Evolutionary conservation across 1,140 invertebrate species (phyloP), one percentile per base, ranked within the genome.

Genomic region (Leptinotarsa undecemlineata): DNA sequence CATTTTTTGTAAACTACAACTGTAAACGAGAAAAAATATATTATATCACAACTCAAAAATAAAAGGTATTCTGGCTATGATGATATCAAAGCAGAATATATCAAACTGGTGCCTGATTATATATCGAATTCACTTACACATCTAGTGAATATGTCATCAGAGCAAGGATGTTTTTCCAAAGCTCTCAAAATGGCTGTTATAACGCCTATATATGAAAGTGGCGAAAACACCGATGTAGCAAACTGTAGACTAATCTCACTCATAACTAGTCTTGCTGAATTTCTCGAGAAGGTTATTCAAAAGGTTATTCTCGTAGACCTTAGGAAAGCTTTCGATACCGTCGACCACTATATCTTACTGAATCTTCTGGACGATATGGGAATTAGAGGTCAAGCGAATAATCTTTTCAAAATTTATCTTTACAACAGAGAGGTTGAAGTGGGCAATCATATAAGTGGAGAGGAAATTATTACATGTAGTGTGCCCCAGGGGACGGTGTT

Each of bases 191-290:
- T 47, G 33, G 1, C 67, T 68, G 67, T 68, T 42, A 48, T 68
- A 33, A 68, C 26, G 19, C 67, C 67, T 13, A 68, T 68, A 68
- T 68, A 68, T 68, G 47, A 68, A 20, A 68, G 47, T 17, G 67
- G 67, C 3, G 4, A 68, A n/a, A 68, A 68, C 48, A n/a, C 33
- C 17, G 26, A 68, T 68, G 33, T 48, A 48, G 67, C 26, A 47
- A 47, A 68, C 19, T 68, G 48, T 47, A 68, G 67, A 47, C 47
- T 47, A 48, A 68, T 68, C 17, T 68, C 47, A 47, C 67, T 68
- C 1, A 68, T 68, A 68, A 68, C 23, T 20, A 68, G 47, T 48
- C 19, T 47, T 33, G 14, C 67, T n/a, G 48, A 68, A 68, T 2
- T 68, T 47, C n/a, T 68, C 6, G 67, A 48, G 47, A 19, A 68